phyloP scores from a whole-genome alignment of 2,113 vertebrate species.

The Anoura caudifer region DNA sequence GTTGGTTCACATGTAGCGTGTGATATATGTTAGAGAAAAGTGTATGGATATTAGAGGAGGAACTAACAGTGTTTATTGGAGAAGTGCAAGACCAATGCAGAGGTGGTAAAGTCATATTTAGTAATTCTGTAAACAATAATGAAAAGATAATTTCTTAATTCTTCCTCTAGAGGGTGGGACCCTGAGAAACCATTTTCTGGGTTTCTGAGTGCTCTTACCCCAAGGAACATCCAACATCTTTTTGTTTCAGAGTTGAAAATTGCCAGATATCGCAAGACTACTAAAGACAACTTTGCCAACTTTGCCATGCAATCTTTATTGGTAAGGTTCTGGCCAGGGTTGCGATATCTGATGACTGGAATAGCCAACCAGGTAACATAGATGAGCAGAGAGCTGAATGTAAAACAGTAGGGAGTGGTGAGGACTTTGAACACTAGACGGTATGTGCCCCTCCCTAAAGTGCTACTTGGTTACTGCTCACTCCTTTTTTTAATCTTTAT shows the following conservation, averaged over 20 bases:
- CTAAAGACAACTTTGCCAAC: background rate
- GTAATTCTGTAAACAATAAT: background rate
- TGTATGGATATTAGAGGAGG: background rate
- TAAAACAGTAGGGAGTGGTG: background rate
- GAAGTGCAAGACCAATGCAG: background rate
- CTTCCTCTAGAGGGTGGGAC: background rate
- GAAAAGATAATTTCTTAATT: background rate
- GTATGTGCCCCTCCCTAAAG: background rate
- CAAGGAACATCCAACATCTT: background rate
- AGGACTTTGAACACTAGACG: background rate
- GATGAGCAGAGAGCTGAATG: background rate
- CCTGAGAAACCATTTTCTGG: rapidly evolving
- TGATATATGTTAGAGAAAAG: background rate
- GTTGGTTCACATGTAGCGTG: background rate
- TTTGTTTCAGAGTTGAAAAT: background rate
- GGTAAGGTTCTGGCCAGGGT: background rate
- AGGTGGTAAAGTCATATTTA: background rate
- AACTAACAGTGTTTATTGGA: background rate
- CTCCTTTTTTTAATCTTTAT: too few relatives aligned
- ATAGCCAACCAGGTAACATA: background rate
- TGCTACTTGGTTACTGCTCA: background rate
- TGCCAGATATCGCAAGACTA: background rate
- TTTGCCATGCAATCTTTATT: background rate
- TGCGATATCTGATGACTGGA: background rate
- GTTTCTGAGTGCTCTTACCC: background rate